A percentile compares a stretch with the other conserved stretches of the same genome.
Conservation (phyloP, 2,113 vertebrate species). For the Thryonomys swinderianus region DNA sequence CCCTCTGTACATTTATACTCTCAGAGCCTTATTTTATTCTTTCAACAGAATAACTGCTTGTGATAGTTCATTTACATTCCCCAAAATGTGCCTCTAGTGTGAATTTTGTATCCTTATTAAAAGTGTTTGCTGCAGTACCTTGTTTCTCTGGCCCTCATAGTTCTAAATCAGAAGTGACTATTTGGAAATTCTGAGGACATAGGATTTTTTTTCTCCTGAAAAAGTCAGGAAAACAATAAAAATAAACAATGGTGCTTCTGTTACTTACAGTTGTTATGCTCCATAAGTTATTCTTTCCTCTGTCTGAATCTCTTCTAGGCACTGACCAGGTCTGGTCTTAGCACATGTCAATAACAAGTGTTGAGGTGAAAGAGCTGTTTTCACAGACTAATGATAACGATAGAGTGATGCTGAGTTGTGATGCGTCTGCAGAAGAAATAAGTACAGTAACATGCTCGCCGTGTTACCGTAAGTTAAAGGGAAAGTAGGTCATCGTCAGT, state of each 20-base stretch:
- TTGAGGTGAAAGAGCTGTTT: neutral
- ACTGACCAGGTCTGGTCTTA: neutral
- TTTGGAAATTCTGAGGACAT: conserved; percentile 20
- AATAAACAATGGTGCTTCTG: neutral
- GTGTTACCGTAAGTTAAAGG: neutral
- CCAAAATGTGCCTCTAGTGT: conserved; percentile 83
- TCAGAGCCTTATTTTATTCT: conserved; percentile 84
- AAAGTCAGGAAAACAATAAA: neutral
- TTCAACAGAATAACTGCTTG: conserved; percentile 83
- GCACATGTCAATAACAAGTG: neutral
- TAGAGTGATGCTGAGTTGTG: conserved; percentile 2
- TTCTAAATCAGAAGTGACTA: conserved; percentile 61
- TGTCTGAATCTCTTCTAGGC: neutral
- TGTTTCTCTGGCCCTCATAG: conserved; percentile 74
- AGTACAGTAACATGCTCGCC: neutral
- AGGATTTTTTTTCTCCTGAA: neutral
- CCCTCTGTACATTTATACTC: conserved; percentile 84
- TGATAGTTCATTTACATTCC: conserved; percentile 81
- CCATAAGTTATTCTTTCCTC: neutral
- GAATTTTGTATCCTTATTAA: conserved; percentile 88
- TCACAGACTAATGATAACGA: neutral
- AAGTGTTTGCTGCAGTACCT: conserved; percentile 84
- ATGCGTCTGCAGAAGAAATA: neutral
- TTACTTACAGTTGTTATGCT: neutral
- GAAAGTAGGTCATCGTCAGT: neutral